phyloP scores from a whole-genome alignment of 2,888 invertebrate species.

The Nectonema munidae region DNA sequence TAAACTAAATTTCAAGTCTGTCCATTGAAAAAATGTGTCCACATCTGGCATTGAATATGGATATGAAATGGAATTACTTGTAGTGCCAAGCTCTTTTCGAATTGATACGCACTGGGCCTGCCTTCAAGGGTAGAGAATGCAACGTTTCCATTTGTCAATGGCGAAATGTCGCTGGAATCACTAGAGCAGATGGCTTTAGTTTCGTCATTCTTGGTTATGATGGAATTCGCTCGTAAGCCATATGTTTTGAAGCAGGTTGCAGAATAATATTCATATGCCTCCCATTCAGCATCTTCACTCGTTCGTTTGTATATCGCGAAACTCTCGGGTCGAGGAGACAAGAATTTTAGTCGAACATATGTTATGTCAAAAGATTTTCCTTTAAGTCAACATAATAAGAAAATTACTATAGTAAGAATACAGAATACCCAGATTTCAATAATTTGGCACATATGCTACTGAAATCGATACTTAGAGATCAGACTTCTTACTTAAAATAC shows the following conservation, averaged over 20 bases:
- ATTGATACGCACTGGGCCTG: constrained; percentile 57
- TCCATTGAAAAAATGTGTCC: too few species aligned
- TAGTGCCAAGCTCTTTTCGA: constrained; percentile 52
- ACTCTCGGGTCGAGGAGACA: constrained; percentile 77
- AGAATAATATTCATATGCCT: constrained; percentile 29
- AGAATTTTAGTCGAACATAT: constrained; percentile 64
- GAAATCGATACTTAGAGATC: not conserved
- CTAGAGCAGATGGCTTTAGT: constrained; percentile 81
- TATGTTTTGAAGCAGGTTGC: constrained; percentile 70
- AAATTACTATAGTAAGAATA: not conserved
- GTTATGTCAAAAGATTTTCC: constrained; percentile 88
- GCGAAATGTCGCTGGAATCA: constrained; percentile 85
- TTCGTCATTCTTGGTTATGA: constrained; percentile 42
- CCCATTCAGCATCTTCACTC: constrained; percentile 34
- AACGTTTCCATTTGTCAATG: constrained; percentile 62
- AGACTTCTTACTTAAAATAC: too few species aligned
- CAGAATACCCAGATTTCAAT: not conserved
- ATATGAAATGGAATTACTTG: too few species aligned
- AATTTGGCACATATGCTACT: too few species aligned
- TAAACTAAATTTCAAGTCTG: too few species aligned
- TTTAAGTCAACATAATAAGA: constrained; percentile 25
- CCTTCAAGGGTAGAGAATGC: constrained; percentile 76
- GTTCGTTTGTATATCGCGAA: constrained; percentile 64
- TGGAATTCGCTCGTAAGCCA: constrained; percentile 39
- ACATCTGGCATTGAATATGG: too few species aligned